Conservation (phyloP, 2,888 invertebrate genomes). For the Drosophila nr. medialis region DNA sequence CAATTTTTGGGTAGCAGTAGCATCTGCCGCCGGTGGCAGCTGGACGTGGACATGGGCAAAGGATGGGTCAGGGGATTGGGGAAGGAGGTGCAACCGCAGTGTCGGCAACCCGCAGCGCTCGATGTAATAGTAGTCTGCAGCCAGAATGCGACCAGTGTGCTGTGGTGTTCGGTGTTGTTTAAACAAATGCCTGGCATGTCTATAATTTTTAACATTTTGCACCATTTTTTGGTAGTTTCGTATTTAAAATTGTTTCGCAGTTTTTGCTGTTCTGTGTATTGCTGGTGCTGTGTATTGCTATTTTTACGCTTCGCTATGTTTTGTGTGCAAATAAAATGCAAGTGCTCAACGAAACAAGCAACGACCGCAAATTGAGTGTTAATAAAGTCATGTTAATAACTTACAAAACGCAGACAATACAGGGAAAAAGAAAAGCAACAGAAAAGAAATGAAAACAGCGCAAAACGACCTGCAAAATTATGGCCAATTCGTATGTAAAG, state of each 20-base stretch:
- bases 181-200: slow-evolving; percentile 70
- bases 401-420: slow-evolving; percentile 52
- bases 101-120: slow-evolving; percentile 36
- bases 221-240: slow-evolving; percentile 46
- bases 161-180: slow-evolving; percentile 64
- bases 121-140: slow-evolving; percentile 34
- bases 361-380: slow-evolving; percentile 78
- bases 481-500: slow-evolving; percentile 4
- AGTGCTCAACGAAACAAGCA: slow-evolving; percentile 47
- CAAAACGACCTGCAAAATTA: slow-evolving; percentile 22
- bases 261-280: slow-evolving; percentile 27
- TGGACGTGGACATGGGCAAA: slow-evolving; percentile 5
- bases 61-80: not conserved
- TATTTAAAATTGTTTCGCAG: slow-evolving; percentile 56
- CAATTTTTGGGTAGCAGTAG: slow-evolving; percentile 5
- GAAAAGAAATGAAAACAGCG: slow-evolving; percentile 1
- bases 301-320: slow-evolving; percentile 57
- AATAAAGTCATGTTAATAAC: slow-evolving; percentile 80
- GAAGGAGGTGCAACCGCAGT: slow-evolving; percentile 52
- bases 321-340: slow-evolving; percentile 75
- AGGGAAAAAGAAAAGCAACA: not conserved
- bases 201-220: slow-evolving; percentile 68
- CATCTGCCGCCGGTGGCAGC: slow-evolving; percentile 26
- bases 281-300: slow-evolving; percentile 29
- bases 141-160: slow-evolving; percentile 52